phyloP scores from a whole-genome alignment of 2,888 invertebrate species.

The Leuctra nigra region DNA sequence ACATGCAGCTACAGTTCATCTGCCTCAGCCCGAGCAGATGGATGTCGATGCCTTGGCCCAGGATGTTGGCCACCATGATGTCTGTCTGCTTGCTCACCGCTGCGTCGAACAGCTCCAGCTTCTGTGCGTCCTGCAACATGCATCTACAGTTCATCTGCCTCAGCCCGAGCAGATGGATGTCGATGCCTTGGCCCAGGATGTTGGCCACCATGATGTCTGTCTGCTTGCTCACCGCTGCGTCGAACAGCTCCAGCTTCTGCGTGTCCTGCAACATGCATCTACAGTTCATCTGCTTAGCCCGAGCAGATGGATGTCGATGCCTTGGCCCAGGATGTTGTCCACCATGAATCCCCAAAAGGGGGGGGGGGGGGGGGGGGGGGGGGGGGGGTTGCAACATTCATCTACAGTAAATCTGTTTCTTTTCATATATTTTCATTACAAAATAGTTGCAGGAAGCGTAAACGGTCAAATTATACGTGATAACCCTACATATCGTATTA shows the following conservation, averaged over 20 bases:
- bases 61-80: constrained; percentile 90
- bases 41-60: constrained; percentile 91
- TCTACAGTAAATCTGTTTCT: constrained; percentile 77
- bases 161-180: constrained; percentile 90
- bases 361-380: too few relatives aligned
- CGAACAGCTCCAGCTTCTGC: constrained; percentile 71
- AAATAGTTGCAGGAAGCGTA: too few relatives aligned
- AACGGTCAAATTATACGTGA: too few relatives aligned
- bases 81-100: constrained; percentile 87
- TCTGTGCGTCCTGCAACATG: constrained; percentile 57
- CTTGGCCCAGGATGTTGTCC: too few relatives aligned
- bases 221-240: constrained; percentile 82
- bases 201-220: constrained; percentile 91
- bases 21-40: constrained; percentile 88
- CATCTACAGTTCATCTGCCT: too few relatives aligned
- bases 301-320: constrained; percentile 92
- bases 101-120: constrained; percentile 70
- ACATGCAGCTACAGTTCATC: constrained; percentile 59
- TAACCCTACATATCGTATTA: too few relatives aligned
- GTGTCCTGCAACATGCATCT: constrained; percentile 52
- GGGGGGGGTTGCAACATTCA: too few relatives aligned
- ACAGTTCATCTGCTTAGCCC: constrained; percentile 83
- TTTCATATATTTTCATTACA: too few relatives aligned
- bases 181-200: constrained; percentile 88
- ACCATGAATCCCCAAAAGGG: constrained; percentile 69